A percentile compares a stretch with the other conserved stretches of the same genome.
Conservation (phyloP, 2,888 invertebrate genomes). For the Hemaris fuciformis region DNA sequence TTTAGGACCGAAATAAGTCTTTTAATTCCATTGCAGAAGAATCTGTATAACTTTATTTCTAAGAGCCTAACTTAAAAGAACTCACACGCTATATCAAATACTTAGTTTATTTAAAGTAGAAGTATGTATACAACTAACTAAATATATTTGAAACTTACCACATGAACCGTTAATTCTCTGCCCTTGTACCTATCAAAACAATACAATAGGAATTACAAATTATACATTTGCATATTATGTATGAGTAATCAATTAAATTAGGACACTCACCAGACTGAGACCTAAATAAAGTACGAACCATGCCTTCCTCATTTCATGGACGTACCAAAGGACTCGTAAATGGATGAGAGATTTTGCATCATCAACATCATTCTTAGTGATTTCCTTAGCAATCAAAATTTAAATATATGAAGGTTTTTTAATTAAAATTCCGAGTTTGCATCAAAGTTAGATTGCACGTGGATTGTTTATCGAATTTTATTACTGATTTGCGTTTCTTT, state of each 20-base stretch:
- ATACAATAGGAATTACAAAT: not conserved
- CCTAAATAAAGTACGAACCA: slow-evolving; percentile 45
- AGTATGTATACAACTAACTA: too few species aligned
- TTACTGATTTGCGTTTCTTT: not conserved
- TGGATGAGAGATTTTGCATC: slow-evolving; percentile 40
- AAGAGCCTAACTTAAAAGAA: too few species aligned
- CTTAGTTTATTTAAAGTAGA: too few species aligned
- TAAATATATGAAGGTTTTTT: slow-evolving; percentile 42
- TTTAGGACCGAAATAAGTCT: too few species aligned
- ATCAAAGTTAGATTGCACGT: slow-evolving; percentile 40
- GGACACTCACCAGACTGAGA: slow-evolving; percentile 46
- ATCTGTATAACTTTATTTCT: too few species aligned
- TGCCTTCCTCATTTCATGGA: slow-evolving; percentile 61
- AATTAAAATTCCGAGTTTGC: slow-evolving; percentile 41
- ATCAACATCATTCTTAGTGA: slow-evolving; percentile 40
- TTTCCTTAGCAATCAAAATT: slow-evolving; percentile 50
- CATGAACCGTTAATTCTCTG: slow-evolving; percentile 46
- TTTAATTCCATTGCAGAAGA: too few species aligned
- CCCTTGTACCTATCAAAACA: slow-evolving; percentile 39
- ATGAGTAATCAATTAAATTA: not conserved
- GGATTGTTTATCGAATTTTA: slow-evolving; percentile 8
- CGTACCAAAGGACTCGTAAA: slow-evolving; percentile 40
- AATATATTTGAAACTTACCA: slow-evolving; percentile 59
- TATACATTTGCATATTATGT: not conserved
- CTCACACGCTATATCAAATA: too few species aligned